Evolutionary conservation across 2,797 vertebrate genomes (phyloP), one percentile per base, ranked within the genome.

Genomic region (Schizothorax lantsangensis): DNA sequence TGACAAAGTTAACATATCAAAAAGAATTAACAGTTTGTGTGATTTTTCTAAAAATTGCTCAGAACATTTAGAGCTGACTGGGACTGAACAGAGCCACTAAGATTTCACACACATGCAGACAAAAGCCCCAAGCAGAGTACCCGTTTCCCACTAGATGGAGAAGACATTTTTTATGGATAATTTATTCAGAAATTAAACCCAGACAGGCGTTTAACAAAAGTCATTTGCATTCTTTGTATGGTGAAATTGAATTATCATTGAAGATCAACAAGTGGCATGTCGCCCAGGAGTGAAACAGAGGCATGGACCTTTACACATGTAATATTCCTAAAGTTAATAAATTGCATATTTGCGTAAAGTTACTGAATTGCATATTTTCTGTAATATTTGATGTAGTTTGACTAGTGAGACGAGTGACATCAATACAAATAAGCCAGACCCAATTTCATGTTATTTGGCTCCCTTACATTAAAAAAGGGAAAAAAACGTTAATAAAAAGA

Each of bases 111-210:
- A 79, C 57, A 43, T 43, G n/a, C 14, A 79, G 23, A 43, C 57
- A 62, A 79, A 62, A 79, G 8, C 36, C 23, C 57, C 2, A 62
- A 62, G 23, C 38, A 23, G 33, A 57, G 21, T 40, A n/a, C 33
- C 6, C 11, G 21, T 26, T 79, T 62, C 8, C 78, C 23, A 79
- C 54, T 19, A 79, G n/a, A 62, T 26, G 8, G 52, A 79, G 77
- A 79, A 62, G 23, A 43, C 0, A 1, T 79, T 79, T 23, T 43
- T 64, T 64, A 64, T n/a, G 12, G 23, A 62, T 62, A 26, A 45
- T 45, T 79, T 45, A 64, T 79, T 79, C n/a, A 62, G 19, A 79
- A 79, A 79, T 64, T 30, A 30, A 64, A 79, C 54, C 54, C 54
- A 79, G 78, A 30, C 77, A 26, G 12, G 23, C 4, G 4, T 62